Conservation (phyloP, 2,113 vertebrate genomes). For the Poeciliopsis prolifica region DNA sequence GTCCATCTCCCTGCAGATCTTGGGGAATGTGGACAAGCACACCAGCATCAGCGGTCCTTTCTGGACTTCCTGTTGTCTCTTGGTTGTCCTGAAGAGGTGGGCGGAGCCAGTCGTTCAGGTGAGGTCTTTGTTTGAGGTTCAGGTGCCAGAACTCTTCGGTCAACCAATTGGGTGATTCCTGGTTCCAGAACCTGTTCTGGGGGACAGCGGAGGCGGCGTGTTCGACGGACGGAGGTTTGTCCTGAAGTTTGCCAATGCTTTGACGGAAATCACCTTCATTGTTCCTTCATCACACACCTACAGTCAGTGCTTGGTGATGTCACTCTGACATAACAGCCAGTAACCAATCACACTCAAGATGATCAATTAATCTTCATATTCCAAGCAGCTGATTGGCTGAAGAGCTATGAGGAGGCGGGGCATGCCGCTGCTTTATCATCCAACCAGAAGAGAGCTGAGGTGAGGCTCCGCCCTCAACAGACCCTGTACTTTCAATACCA, state of each 20-base stretch:
- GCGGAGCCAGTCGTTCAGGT: constrained; percentile 2
- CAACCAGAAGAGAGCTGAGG: neutral
- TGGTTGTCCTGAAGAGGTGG: constrained; percentile 87
- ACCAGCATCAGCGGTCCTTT: constrained; percentile 86
- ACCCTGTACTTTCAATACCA: constrained; percentile 15
- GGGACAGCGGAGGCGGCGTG: constrained; percentile 46
- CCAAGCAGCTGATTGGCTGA: constrained; percentile 1
- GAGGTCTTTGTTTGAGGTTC: constrained; percentile 1
- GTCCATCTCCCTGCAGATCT: constrained; percentile 77
- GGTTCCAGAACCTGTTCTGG: constrained; percentile 44
- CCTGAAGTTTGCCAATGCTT: constrained; percentile 35
- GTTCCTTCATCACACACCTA: constrained; percentile 29
- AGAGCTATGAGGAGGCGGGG: constrained; percentile 7
- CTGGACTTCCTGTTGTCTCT: constrained; percentile 88
- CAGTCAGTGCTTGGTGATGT: constrained; percentile 28
- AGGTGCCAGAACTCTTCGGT: neutral
- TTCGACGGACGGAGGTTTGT: constrained; percentile 44
- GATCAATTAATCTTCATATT: neutral
- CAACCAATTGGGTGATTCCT: neutral
- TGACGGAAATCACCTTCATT: constrained; percentile 47
- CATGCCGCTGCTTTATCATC: neutral
- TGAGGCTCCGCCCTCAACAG: neutral
- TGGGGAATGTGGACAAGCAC: constrained; percentile 90
- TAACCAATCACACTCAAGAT: neutral
- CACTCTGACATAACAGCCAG: neutral